A percentile compares a stretch with the other conserved stretches of the same genome.
Evolutionary conservation across 2,888 invertebrate genomes (phyloP).

Genomic region (Rhyacophila evoluta): DNA sequence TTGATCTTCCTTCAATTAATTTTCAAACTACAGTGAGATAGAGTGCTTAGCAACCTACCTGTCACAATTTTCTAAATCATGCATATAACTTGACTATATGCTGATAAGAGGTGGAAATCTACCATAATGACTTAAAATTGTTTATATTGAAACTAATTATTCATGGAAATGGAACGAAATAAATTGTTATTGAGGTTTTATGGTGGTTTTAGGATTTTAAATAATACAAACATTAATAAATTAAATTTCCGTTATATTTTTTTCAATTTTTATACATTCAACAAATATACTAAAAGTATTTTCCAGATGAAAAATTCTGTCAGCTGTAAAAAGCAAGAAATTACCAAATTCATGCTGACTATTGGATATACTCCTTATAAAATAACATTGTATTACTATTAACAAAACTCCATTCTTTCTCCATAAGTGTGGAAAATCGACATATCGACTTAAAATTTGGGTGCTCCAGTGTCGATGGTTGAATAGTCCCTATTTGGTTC

Average conservation of each 20-base stretch:
- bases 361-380: conserved; percentile 3
- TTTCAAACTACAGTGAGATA: too few species aligned
- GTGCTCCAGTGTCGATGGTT: conserved; percentile 75
- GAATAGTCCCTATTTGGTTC: conserved; percentile 78
- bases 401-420: not conserved
- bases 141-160: too few species aligned
- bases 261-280: conserved; percentile 23
- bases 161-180: too few species aligned
- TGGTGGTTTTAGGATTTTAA: too few species aligned
- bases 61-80: too few species aligned
- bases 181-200: too few species aligned
- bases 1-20: too few species aligned
- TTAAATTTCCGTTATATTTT: conserved; percentile 19
- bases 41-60: too few species aligned
- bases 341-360: not conserved
- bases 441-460: conserved; percentile 71
- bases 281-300: not conserved
- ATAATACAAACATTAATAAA: conserved; percentile 15
- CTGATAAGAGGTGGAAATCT: too few species aligned
- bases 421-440: conserved; percentile 6
- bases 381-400: not conserved
- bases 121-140: too few species aligned
- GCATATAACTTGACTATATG: too few species aligned
- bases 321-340: not conserved
- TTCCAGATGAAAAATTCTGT: not conserved